Base-by-base conservation (phyloP, 2,797 vertebrate species). In the Sarcoramphus papa region DNA sequence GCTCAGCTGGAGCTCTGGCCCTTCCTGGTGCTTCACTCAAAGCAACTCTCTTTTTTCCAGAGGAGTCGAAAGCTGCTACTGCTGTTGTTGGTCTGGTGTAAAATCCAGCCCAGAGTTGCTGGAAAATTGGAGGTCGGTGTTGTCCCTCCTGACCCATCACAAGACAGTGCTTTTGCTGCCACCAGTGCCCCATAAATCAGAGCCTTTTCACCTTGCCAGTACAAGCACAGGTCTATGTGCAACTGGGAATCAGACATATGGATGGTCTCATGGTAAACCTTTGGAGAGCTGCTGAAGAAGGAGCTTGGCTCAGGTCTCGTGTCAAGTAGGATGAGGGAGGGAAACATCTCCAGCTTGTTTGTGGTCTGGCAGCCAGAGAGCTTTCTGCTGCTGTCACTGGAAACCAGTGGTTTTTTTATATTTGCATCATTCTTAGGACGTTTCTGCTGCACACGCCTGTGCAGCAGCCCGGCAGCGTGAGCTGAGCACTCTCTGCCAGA, bases 371-470 rank as follows among this genome's bases (percentile, higher is more conserved):
- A 92, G 74, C 51, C 48, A 50, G 86, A 78, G 62, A 65, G 5
- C 51, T 86, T 93, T 88, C 59, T 89, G 81, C 91, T 89, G 75
- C 95, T 89, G 74, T 86, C 88, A 70, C 56, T 95, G 86, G 89
- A 94, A 94, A 80, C 59, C 31, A 7, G 22, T 22, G 3, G 47
- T 25, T 56, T 63, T 78, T 90, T 31, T 2, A 35, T 65, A 35
- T 50, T 37, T 86, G 35, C 4, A 0, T 89, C 2, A n/a, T 60
- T 91, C 81, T 59, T 77, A 59, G 84, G 74, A 76, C 80, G 51
- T 53, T 92, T 88, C 74, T 90, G 64, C 68, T 64, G 60, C 0
- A 1, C 1, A 9, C 0, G 37, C 25, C 56, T 41, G 60, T 88
- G 74, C 67, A 2, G 1, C 74, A 69, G 84, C 74, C 84, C 0